These are phyloP conservation scores for Agelastica alni DNA, from an alignment of 2,888 invertebrate species.

Conservation along the genomic window DNA sequence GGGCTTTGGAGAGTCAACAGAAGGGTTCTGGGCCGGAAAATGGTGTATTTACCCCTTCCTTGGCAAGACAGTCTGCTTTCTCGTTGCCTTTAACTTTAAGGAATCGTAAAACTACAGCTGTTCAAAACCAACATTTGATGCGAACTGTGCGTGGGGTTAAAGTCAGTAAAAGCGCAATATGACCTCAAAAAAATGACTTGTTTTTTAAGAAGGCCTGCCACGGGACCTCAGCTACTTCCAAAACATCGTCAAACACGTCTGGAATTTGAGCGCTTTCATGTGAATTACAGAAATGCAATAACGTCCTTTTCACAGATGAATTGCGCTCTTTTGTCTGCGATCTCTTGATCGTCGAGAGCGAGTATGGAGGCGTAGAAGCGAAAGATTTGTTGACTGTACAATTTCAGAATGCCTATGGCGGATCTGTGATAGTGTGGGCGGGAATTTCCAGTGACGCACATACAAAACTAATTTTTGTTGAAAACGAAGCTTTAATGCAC, in stretches of 20 bases:
- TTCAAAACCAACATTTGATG: slow-evolving; percentile 2
- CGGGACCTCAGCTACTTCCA: neutral
- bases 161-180: neutral
- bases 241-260: neutral
- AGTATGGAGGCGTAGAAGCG: neutral
- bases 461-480: too few species aligned
- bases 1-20: too few species aligned
- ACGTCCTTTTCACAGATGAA: neutral
- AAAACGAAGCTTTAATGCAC: too few species aligned
- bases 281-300: neutral
- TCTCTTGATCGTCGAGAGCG: neutral
- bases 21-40: too few species aligned
- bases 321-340: neutral
- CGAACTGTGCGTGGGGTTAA: neutral
- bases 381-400: neutral
- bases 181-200: too few species aligned
- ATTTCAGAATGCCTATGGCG: too few species aligned
- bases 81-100: too few species aligned
- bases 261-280: neutral
- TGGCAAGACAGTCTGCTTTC: too few species aligned
- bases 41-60: too few species aligned
- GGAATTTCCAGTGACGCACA: too few species aligned
- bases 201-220: neutral
- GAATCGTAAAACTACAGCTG: neutral
- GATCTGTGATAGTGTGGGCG: too few species aligned